phyloP scores from a whole-genome alignment of 2,888 invertebrate genomes.

The Andrena haemorrhoa region DNA sequence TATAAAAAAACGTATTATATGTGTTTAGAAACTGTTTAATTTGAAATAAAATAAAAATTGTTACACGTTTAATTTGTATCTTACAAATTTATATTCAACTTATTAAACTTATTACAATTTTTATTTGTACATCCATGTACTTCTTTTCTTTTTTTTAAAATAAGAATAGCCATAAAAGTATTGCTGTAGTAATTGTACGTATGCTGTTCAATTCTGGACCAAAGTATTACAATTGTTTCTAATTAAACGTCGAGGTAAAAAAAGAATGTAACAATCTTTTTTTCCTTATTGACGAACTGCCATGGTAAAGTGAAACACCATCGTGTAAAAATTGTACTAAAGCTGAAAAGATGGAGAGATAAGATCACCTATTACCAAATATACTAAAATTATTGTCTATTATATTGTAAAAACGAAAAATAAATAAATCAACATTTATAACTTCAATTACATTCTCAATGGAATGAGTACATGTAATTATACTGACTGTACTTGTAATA shows the following conservation, averaged over 20 bases:
- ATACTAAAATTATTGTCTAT: constrained; percentile 61
- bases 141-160: constrained; percentile 5
- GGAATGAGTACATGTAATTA: constrained; percentile 11
- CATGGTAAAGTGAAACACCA: constrained; percentile 41
- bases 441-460: constrained; percentile 61
- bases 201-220: constrained; percentile 2
- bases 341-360: constrained; percentile 64
- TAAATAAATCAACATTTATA: constrained; percentile 82
- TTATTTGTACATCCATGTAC: constrained; percentile 16
- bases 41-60: constrained; percentile 38
- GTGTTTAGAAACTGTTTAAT: constrained; percentile 18
- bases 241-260: constrained; percentile 10
- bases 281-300: constrained; percentile 26
- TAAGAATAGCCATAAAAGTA: constrained; percentile 28
- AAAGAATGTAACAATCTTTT: constrained; percentile 20
- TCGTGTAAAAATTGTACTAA: constrained; percentile 41
- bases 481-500: constrained; percentile 23
- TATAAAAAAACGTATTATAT: constrained; percentile 13
- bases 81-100: constrained; percentile 32
- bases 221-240: constrained; percentile 33
- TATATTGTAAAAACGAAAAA: constrained; percentile 70
- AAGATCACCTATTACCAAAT: constrained; percentile 64
- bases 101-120: constrained; percentile 26
- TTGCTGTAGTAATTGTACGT: constrained; percentile 21
- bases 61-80: constrained; percentile 38